Percentiles rank a stretch among this genome's conserved stretches.
These are phyloP conservation scores for Tursiops truncatus DNA, from an alignment of 2,113 vertebrate species.

Conservation along the genomic window DNA sequence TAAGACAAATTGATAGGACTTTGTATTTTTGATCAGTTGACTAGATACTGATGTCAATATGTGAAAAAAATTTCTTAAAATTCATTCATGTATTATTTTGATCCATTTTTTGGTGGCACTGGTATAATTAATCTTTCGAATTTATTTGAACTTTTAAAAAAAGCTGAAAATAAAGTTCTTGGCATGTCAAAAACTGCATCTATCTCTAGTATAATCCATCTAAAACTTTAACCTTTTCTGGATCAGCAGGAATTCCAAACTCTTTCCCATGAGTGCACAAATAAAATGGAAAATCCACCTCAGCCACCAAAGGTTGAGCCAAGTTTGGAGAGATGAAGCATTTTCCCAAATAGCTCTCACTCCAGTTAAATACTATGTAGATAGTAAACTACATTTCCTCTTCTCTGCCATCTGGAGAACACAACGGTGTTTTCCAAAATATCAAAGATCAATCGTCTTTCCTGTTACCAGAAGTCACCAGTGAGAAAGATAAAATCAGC, in stretches of 20 bases:
- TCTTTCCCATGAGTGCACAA: background rate
- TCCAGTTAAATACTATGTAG: background rate
- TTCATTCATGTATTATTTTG: slow-evolving; percentile 79
- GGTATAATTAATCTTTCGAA: slow-evolving; percentile 86
- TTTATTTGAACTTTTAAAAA: slow-evolving; percentile 34
- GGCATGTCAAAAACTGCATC: background rate
- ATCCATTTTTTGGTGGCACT: slow-evolving; percentile 82
- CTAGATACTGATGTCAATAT: slow-evolving; percentile 72
- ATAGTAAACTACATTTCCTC: background rate
- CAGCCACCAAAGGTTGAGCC: background rate
- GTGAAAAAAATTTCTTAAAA: slow-evolving; percentile 65
- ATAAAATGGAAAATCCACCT: background rate
- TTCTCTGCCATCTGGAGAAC: background rate
- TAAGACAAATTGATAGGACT: slow-evolving; percentile 64
- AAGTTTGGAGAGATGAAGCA: background rate
- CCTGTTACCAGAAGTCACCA: background rate
- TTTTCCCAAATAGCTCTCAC: background rate
- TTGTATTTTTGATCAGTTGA: slow-evolving; percentile 73
- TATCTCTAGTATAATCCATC: background rate
- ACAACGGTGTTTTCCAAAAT: background rate
- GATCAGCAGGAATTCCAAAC: background rate
- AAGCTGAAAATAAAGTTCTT: background rate
- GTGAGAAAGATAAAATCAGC: background rate
- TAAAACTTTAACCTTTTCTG: too few species aligned
- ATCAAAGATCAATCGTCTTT: background rate